Conservation (phyloP, 1,140 invertebrate genomes). For the Polypedilum vanderplanki region DNA sequence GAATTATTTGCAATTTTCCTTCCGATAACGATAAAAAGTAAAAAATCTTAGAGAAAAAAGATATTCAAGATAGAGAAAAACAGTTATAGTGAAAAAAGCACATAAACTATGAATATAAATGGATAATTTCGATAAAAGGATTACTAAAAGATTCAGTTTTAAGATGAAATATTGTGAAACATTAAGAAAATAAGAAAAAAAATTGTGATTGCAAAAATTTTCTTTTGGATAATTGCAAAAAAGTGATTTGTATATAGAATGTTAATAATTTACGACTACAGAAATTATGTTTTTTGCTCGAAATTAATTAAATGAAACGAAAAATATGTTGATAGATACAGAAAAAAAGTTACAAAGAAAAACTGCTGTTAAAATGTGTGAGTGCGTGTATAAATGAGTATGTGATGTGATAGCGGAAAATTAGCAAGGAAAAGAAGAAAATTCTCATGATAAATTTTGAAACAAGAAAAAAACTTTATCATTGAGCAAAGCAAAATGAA, state of each 20-base stretch:
- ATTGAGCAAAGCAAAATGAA: neutral
- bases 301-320: neutral
- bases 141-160: neutral
- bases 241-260: conserved; percentile 21
- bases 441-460: neutral
- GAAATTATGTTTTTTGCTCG: conserved; percentile 22
- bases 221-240: neutral
- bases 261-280: neutral
- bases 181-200: neutral
- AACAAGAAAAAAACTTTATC: neutral
- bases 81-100: neutral
- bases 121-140: neutral
- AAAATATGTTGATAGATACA: conserved; percentile 24
- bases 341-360: conserved; percentile 14
- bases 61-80: conserved; percentile 4
- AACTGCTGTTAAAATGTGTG: conserved; percentile 22
- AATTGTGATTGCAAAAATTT: neutral
- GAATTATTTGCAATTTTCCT: conserved; percentile 6
- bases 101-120: neutral
- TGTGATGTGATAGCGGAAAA: conserved; percentile 17
- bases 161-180: neutral
- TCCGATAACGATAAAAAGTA: neutral
- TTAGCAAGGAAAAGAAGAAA: neutral
- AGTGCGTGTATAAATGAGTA: conserved; percentile 23
- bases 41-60: neutral